Evolutionary conservation across 2,888 invertebrate genomes (phyloP).

Genomic region (Tuberolachnus salignus): DNA sequence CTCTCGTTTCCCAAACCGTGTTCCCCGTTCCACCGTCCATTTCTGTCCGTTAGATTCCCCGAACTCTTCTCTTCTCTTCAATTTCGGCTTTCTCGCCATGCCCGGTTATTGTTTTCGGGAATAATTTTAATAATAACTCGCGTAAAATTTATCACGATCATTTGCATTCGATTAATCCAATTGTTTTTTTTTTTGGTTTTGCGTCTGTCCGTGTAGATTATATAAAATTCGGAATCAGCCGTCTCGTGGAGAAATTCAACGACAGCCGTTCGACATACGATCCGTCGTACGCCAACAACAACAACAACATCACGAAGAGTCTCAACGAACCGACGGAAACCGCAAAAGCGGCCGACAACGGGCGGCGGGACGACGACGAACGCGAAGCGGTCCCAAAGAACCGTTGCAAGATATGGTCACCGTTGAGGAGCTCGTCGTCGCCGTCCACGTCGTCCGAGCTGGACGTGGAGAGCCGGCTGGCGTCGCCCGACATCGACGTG

Average conservation of each 20-base stretch:
- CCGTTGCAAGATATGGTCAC: constrained; percentile 46
- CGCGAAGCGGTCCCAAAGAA: constrained; percentile 66
- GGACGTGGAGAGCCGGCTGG: constrained; percentile 56
- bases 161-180: not conserved
- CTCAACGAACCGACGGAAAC: constrained; percentile 58
- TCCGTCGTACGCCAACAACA: constrained; percentile 62
- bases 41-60: no score
- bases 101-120: no score
- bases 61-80: no score
- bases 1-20: no score
- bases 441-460: constrained; percentile 51
- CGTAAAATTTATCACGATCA: no score
- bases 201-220: no score
- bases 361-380: constrained; percentile 60
- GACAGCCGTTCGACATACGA: constrained; percentile 64
- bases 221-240: constrained; percentile 83
- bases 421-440: constrained; percentile 44
- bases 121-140: no score
- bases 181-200: no score
- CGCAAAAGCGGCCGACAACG: constrained; percentile 62
- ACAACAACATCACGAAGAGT: constrained; percentile 61
- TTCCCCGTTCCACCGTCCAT: no score
- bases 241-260: constrained; percentile 73
- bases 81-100: no score
- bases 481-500: constrained; percentile 67